Conservation (phyloP, 1,140 invertebrate species). For the Heliconius congener region DNA sequence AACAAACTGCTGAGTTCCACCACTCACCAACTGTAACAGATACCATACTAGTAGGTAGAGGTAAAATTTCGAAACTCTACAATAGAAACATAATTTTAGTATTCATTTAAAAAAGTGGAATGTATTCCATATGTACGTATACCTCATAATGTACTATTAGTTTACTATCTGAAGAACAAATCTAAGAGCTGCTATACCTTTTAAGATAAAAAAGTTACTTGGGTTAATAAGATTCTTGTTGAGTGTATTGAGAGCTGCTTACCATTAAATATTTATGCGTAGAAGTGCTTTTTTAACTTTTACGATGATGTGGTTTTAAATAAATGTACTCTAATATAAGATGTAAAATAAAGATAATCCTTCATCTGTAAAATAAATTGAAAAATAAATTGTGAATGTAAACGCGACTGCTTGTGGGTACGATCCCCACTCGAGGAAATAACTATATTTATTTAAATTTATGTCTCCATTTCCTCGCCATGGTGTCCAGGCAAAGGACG, state of each 20-base stretch:
- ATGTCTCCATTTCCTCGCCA: too few relatives aligned
- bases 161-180: not conserved
- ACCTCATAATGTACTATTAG: not conserved
- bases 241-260: not conserved
- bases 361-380: too few relatives aligned
- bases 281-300: not conserved
- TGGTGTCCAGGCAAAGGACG: too few relatives aligned
- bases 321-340: not conserved
- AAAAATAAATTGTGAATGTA: too few relatives aligned
- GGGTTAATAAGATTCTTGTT: not conserved
- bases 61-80: too few relatives aligned
- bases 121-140: not conserved
- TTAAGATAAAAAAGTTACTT: conserved; percentile 7
- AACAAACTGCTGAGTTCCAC: too few relatives aligned
- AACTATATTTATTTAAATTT: too few relatives aligned
- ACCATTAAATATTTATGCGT: not conserved
- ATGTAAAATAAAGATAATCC: too few relatives aligned
- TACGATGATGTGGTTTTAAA: not conserved
- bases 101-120: not conserved
- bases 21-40: too few relatives aligned
- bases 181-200: not conserved
- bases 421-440: too few relatives aligned
- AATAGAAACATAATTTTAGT: not conserved
- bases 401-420: too few relatives aligned
- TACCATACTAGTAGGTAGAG: too few relatives aligned